Conservation (phyloP, 2,113 vertebrate genomes). For the Megatriorchis doriae region DNA sequence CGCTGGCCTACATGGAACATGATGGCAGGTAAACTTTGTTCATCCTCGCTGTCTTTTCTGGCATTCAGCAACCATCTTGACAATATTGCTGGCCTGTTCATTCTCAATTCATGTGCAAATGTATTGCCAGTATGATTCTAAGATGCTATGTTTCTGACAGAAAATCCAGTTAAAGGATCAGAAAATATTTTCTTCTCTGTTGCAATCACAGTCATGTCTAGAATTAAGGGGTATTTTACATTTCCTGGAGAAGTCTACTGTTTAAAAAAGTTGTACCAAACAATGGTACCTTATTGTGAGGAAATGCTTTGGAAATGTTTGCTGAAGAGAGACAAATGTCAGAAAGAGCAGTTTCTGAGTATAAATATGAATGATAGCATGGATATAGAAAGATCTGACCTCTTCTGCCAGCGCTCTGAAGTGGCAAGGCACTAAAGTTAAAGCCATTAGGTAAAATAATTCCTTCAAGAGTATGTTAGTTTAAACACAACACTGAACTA, state of each 20-base stretch:
- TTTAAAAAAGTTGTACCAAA: background rate
- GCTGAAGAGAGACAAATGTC: background rate
- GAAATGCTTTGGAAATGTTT: background rate
- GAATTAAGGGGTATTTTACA: background rate
- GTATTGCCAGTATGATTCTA: background rate
- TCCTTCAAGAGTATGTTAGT: background rate
- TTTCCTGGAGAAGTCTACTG: background rate
- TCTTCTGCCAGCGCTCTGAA: background rate
- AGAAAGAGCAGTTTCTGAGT: background rate
- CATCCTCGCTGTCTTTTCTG: background rate
- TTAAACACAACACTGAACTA: background rate
- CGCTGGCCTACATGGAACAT: fast-evolving
- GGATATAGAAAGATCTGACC: background rate
- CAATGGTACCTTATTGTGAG: background rate
- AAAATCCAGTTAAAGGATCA: background rate
- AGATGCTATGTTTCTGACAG: background rate
- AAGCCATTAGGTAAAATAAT: background rate
- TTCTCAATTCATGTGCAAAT: background rate
- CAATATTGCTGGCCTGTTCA: background rate
- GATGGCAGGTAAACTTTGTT: background rate
- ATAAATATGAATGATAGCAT: background rate
- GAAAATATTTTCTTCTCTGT: background rate
- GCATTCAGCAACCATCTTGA: background rate
- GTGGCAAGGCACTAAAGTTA: background rate
- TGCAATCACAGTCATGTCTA: background rate